A percentile compares a stretch with the other conserved stretches of the same genome.
Evolutionary conservation across 2,797 vertebrate genomes (phyloP).

Genomic region (Lithobates sylvaticus): DNA sequence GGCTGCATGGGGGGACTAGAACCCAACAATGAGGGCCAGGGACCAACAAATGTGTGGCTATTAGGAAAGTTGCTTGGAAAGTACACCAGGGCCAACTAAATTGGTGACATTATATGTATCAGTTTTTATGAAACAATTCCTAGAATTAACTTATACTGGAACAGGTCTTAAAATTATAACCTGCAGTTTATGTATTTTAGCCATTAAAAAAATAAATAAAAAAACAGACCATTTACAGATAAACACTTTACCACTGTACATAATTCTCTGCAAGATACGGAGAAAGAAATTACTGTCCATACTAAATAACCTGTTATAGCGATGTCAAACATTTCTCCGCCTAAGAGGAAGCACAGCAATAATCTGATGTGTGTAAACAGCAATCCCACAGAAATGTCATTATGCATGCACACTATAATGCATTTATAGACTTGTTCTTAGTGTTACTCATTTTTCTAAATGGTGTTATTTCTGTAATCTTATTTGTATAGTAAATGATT

Average conservation of each 20-base stretch:
- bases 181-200: not conserved
- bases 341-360: slow-evolving; percentile 32
- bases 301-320: slow-evolving; percentile 53
- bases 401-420: slow-evolving; percentile 55
- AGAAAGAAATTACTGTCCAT: slow-evolving; percentile 40
- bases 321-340: slow-evolving; percentile 45
- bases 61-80: no score
- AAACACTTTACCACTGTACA: slow-evolving; percentile 34
- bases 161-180: no score
- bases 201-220: not conserved
- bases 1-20: no score
- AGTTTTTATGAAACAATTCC: no score
- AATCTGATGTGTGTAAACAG: slow-evolving; percentile 44
- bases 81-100: no score
- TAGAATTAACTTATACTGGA: no score
- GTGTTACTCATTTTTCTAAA: slow-evolving; percentile 62
- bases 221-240: not conserved
- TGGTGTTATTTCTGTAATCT: slow-evolving; percentile 57
- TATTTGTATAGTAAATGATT: slow-evolving; percentile 58
- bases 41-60: no score
- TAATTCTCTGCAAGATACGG: slow-evolving; percentile 31
- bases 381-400: slow-evolving; percentile 45
- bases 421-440: slow-evolving; percentile 54
- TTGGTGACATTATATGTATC: no score
- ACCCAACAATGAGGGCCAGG: no score